A percentile compares a stretch with the other conserved stretches of the same genome.
These are phyloP conservation scores for Zygothrica quintamaculata DNA, from an alignment of 2,888 invertebrate species.

Conservation along the genomic window DNA sequence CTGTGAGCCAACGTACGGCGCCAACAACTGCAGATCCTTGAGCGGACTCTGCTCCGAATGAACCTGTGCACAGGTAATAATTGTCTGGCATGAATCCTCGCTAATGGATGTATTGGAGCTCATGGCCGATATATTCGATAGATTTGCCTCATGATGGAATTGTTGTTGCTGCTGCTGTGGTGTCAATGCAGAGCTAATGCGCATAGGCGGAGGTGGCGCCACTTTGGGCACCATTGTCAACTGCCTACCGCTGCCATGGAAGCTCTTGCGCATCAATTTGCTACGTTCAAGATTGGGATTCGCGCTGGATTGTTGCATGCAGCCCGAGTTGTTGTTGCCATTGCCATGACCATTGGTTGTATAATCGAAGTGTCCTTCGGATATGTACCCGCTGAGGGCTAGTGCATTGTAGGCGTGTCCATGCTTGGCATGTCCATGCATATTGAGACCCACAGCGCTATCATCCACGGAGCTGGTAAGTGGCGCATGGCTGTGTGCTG, in stretches of 20 bases:
- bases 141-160: constrained; percentile 84
- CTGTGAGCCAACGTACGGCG: constrained; percentile 75
- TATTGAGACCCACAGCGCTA: constrained; percentile 88
- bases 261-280: constrained; percentile 94
- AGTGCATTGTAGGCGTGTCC: constrained; percentile 20
- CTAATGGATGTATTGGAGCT: constrained; percentile 84
- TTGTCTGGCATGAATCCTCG: constrained; percentile 87
- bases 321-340: constrained; percentile 2
- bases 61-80: constrained; percentile 92
- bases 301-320: constrained; percentile 84
- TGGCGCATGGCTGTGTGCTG: constrained; percentile 83
- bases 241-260: constrained; percentile 93
- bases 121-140: constrained; percentile 84
- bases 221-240: constrained; percentile 93
- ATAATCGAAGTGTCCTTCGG: constrained; percentile 94
- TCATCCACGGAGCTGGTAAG: constrained; percentile 89
- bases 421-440: constrained; percentile 79
- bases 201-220: constrained; percentile 93
- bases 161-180: constrained; percentile 80
- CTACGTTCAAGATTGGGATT: constrained; percentile 94
- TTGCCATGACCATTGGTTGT: constrained; percentile 3
- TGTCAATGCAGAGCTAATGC: constrained; percentile 93
- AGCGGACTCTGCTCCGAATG: constrained; percentile 92
- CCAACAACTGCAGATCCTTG: constrained; percentile 54
- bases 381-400: constrained; percentile 91